Conservation (phyloP, 2,888 invertebrate genomes). For the Ditylenchus weischeri region DNA sequence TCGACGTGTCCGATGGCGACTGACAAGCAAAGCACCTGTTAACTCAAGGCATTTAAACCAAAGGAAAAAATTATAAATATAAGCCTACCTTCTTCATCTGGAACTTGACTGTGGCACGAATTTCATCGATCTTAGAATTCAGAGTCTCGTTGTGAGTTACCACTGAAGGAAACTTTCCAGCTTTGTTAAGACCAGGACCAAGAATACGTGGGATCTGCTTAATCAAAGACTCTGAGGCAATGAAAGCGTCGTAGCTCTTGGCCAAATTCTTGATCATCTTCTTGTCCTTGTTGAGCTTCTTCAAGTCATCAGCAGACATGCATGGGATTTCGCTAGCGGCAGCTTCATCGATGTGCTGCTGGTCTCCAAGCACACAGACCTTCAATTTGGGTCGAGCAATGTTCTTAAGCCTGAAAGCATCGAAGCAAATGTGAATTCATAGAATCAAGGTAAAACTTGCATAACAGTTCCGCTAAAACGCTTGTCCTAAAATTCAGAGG, state of each 20-base stretch:
- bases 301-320: constrained; percentile 97
- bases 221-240: constrained; percentile 96
- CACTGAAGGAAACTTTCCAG: constrained; percentile 98
- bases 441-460: constrained; percentile 78
- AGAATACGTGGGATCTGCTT: constrained; percentile 97
- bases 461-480: constrained; percentile 99
- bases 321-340: constrained; percentile 81
- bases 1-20: constrained; percentile 96
- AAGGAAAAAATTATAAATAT: too few relatives aligned
- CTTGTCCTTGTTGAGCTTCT: constrained; percentile 99
- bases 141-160: constrained; percentile 94
- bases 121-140: constrained; percentile 92
- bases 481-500: constrained; percentile 70
- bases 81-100: constrained; percentile 95
- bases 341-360: constrained; percentile 98
- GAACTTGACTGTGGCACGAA: constrained; percentile 98
- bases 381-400: constrained; percentile 98
- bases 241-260: constrained; percentile 89
- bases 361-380: constrained; percentile 96
- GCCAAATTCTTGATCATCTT: constrained; percentile 97
- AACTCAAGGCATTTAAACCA: neutral
- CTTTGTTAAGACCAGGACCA: constrained; percentile 98
- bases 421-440: too few relatives aligned
- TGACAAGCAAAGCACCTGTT: constrained; percentile 86
- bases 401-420: constrained; percentile 79